Base-by-base conservation (phyloP, 1,140 invertebrate species). In the Harlomillsia oculata region DNA sequence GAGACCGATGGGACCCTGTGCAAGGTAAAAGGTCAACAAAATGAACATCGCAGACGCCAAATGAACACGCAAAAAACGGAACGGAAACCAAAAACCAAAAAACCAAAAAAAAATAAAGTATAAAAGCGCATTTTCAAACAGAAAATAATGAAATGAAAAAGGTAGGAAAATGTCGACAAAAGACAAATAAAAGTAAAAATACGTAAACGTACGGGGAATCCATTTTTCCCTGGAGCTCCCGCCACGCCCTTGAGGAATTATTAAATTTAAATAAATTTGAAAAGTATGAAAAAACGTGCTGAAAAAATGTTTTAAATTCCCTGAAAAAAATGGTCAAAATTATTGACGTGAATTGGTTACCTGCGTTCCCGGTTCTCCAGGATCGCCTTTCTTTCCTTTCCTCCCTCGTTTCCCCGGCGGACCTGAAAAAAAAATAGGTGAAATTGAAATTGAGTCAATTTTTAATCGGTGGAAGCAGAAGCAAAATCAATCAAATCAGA, bases 1-100 rank as follows among this genome's bases (percentile, higher is more conserved):
- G 70, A 93, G 77, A 65, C 91, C 92, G 68, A 91, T 92, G 20
- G 90, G 87, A 66, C 91, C 91, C 90, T 96, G 75, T 80, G 75
- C 73, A 66, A 72, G 61, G 74, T 66, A 39, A 50, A 48, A 30
- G 20, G 11, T n/a, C 50, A 58, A 23, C 25, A 50, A 56, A 36
- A 44, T 16, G 11, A 5, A 25, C 6, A 48, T 6, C 8, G 11
- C 45, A 48, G 11, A 43, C 18, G 18, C 34, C 25, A 39, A 50
- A 39, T 39, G 23, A 18, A 6, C 2, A 20, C n/a, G 2, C 30
- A 55, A 26, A 46, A 26, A 16, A 54, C 52, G 53, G 36, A 56
- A 51, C 53, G 59, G 63, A 63, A 62, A 57, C 60, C 32, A 60
- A 40, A 61, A 44, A 56, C 46, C 25, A 25, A 14, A 51, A 55